phyloP scores from a whole-genome alignment of 2,113 vertebrate genomes.

The Kryptolebias marmoratus region DNA sequence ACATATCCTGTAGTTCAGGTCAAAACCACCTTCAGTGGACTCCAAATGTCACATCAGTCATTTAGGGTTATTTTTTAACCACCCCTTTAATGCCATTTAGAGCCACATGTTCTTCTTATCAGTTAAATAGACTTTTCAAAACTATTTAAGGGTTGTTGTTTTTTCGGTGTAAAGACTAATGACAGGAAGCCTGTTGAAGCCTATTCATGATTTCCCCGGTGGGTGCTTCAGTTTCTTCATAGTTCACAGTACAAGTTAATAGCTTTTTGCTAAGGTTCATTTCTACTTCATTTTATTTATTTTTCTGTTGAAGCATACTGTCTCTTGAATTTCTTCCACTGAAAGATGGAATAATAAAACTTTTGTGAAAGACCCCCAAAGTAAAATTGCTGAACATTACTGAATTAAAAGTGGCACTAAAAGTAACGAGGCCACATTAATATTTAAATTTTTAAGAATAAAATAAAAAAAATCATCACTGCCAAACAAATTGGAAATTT shows the following conservation, averaged over 20 bases:
- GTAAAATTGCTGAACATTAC: background rate
- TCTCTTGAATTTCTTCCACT: background rate
- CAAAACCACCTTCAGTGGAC: background rate
- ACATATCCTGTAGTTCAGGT: background rate
- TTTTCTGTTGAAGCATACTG: background rate
- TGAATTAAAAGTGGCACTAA: background rate
- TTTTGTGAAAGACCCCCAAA: background rate
- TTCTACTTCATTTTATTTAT: constrained; percentile 3
- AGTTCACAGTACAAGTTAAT: constrained; percentile 1
- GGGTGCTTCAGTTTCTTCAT: background rate
- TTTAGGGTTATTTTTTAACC: background rate
- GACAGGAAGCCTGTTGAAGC: background rate
- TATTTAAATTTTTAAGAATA: background rate
- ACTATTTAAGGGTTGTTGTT: background rate
- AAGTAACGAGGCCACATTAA: background rate
- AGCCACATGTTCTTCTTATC: background rate
- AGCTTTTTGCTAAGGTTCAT: background rate
- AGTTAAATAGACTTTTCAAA: background rate
- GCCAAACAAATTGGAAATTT: background rate
- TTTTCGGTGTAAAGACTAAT: background rate
- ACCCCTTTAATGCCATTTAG: background rate
- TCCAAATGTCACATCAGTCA: constrained; percentile 10
- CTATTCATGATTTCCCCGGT: background rate
- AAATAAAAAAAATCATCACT: background rate
- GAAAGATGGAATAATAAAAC: background rate